Conservation (phyloP, 1,140 invertebrate species). For the Hyposmocoma kahamanoa region DNA sequence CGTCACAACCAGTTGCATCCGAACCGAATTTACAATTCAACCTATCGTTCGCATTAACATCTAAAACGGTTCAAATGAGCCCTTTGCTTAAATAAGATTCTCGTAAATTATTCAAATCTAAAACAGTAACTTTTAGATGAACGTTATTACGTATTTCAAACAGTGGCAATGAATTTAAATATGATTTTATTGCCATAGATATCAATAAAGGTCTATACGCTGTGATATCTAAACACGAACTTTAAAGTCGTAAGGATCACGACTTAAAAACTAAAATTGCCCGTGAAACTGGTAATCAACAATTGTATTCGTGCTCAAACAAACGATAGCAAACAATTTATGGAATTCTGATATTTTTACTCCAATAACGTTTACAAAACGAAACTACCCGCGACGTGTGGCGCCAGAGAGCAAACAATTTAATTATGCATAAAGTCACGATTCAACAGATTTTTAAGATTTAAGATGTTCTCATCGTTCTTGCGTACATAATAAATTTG, state of each 20-base stretch:
- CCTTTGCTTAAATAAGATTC: constrained; percentile 12
- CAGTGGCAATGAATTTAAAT: constrained; percentile 7
- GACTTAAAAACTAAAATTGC: not conserved
- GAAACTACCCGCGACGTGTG: constrained; percentile 50
- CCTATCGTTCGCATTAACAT: constrained; percentile 32
- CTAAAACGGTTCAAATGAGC: constrained; percentile 37
- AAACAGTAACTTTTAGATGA: constrained; percentile 9
- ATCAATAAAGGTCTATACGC: not conserved
- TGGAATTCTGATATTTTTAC: constrained; percentile 40
- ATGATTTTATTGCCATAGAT: not conserved
- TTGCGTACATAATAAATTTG: not conserved
- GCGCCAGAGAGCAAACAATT: constrained; percentile 60
- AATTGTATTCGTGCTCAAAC: constrained; percentile 29
- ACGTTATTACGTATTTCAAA: constrained; percentile 13
- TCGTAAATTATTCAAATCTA: constrained; percentile 16
- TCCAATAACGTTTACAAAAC: constrained; percentile 48
- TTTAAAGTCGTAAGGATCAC: not conserved
- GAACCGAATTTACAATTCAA: constrained; percentile 33
- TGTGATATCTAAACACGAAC: too few species aligned
- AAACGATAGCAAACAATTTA: constrained; percentile 42
- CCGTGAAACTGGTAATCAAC: constrained; percentile 34
- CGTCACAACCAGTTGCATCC: constrained; percentile 21
- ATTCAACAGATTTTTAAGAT: constrained; percentile 44
- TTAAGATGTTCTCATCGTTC: constrained; percentile 8
- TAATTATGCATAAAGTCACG: constrained; percentile 64